Base-by-base conservation (phyloP, 2,797 vertebrate genomes). In the Sparus aurata region DNA sequence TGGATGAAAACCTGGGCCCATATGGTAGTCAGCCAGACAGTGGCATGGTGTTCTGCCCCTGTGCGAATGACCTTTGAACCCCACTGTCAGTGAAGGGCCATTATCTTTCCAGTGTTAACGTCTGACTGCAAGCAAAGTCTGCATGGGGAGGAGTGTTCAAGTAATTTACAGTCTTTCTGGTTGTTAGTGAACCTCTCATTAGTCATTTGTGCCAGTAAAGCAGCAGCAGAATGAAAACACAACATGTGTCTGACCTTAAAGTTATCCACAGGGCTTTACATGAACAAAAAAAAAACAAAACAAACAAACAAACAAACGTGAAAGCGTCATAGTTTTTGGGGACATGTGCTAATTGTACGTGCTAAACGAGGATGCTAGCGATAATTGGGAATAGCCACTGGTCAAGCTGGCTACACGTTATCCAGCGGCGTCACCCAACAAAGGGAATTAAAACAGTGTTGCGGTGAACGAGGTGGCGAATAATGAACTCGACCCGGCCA, bases 41-140 rank as follows among this genome's bases (percentile, higher is more conserved):
- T 16, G 52, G 80, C 76, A 77, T 38, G 73, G 72, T 5, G 20
- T 81, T 62, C 54, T 59, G 50, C 57, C 52, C 30, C 50, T 79
- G 41, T 69, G 4, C 34, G n/a, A 25, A 52, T 83, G 84, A 91
- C 82, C 89, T 88, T 79, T 90, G 75, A 87, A 77, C 89, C 83
- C 69, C 2, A 18, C n/a, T 16, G 81, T 82, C 84, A 82, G 11
- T 30, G 64, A 16, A 20, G 58, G 57, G 77, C 71, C 75, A 79
- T 66, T 57, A 69, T 72, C 45, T 74, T 43, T n/a, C 2, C 70
- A 52, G 57, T 18, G 72, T 46, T 38, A 66, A 43, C 50, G 62
- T 62, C 43, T 52, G 52, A 64, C 13, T 23, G 45, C 17, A 50
- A 23, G 43, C 5, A 49, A 12, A 20, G 34, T 46, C 49, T 30